Percentiles rank a stretch among this genome's conserved stretches.
These are phyloP conservation scores for Bradypodion ventrale DNA, from an alignment of 2,797 vertebrate species.

Conservation along the genomic window DNA sequence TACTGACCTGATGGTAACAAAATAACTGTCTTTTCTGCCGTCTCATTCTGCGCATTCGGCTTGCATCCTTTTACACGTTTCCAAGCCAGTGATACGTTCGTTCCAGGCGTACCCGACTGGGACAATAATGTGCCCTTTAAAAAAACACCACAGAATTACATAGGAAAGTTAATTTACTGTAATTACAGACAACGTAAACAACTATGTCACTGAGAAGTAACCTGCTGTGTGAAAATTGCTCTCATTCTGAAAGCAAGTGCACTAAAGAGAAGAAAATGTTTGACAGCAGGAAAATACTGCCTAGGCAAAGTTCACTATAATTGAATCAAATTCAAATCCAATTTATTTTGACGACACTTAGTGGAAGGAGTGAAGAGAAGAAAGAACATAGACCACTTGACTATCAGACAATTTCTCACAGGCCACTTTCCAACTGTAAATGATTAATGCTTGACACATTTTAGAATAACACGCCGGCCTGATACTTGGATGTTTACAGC, in stretches of 20 bases:
- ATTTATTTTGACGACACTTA: not conserved
- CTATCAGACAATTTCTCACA: not conserved
- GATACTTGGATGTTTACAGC: not conserved
- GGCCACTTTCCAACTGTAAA: not conserved
- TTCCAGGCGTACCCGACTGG: slow-evolving; percentile 74
- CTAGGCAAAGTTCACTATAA: not conserved
- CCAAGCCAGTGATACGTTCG: slow-evolving; percentile 78
- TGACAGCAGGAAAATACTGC: not conserved
- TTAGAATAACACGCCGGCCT: not conserved
- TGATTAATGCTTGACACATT: too few relatives aligned
- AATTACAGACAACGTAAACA: not conserved
- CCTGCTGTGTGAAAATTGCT: not conserved
- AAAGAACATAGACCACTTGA: too few relatives aligned
- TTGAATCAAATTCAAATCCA: not conserved
- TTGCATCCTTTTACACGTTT: slow-evolving; percentile 89
- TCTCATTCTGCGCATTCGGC: slow-evolving; percentile 72
- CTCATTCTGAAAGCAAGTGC: not conserved
- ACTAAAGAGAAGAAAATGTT: not conserved
- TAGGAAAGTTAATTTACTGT: slow-evolving; percentile 50
- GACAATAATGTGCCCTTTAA: slow-evolving; percentile 82
- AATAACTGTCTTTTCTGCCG: slow-evolving; percentile 85
- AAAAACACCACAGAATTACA: slow-evolving; percentile 5
- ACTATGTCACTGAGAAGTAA: not conserved
- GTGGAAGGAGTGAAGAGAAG: fast-evolving
- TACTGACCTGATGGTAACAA: slow-evolving; percentile 91